Conservation (phyloP, 2,113 vertebrate genomes). For the Lontra canadensis region DNA sequence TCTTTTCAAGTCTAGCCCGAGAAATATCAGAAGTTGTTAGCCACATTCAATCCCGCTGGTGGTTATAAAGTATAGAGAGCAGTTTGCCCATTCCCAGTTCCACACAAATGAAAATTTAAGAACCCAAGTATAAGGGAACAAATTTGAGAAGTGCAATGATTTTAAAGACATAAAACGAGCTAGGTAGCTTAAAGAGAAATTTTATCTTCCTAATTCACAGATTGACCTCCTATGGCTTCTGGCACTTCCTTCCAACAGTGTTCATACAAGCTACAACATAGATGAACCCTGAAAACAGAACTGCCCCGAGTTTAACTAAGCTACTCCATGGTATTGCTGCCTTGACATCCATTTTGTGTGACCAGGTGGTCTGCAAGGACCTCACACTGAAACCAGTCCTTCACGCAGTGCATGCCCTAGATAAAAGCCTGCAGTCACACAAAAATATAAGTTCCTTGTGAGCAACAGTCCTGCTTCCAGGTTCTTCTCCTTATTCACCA, state of each 20-base stretch:
- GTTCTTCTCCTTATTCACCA: no score
- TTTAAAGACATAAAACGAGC: neutral
- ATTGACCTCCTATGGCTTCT: neutral
- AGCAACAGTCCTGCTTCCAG: neutral
- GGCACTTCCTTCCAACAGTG: neutral
- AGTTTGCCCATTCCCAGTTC: neutral
- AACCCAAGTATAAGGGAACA: neutral
- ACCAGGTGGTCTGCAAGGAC: neutral
- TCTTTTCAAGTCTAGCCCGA: neutral
- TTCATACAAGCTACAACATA: neutral
- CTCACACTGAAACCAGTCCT: no score
- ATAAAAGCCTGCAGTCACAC: neutral
- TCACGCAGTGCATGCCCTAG: rapidly evolving
- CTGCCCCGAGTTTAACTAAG: neutral
- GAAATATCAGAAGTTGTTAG: neutral
- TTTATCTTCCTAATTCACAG: neutral
- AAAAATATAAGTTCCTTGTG: no score
- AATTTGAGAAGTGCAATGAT: neutral
- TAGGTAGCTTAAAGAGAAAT: neutral
- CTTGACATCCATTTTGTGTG: neutral
- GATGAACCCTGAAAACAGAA: neutral
- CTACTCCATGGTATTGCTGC: no score
- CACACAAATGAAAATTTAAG: slow-evolving; percentile 12
- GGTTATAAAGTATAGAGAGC: neutral
- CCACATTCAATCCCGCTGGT: neutral